A percentile compares a stretch with the other conserved stretches of the same genome.
Conservation (phyloP, 1,140 invertebrate genomes). For the Saccostrea cuccullata region DNA sequence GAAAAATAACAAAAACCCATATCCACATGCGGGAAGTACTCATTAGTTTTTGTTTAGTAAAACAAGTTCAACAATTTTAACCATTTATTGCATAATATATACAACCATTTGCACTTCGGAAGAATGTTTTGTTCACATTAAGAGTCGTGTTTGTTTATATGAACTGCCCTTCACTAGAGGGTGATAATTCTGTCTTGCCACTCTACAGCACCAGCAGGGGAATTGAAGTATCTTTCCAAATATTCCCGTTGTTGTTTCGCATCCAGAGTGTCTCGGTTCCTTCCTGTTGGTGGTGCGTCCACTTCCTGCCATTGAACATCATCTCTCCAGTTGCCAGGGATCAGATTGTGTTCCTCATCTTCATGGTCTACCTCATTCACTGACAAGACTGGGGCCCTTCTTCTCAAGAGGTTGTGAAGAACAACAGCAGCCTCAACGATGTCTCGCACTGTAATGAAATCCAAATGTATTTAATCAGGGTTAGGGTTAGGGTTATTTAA, state of each 20-base stretch:
- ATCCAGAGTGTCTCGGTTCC: constrained; percentile 33
- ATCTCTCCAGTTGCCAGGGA: constrained; percentile 33
- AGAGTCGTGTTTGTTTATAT: too few species aligned
- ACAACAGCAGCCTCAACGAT: constrained; percentile 8
- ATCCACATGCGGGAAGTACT: too few species aligned
- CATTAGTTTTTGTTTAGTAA: too few species aligned
- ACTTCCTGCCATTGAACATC: constrained; percentile 22
- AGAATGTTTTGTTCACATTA: constrained; percentile 6
- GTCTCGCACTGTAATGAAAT: background rate
- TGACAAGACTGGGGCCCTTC: background rate
- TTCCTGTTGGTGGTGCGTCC: constrained; percentile 3
- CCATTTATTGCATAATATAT: too few species aligned
- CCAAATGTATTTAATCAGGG: too few species aligned
- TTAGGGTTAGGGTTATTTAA: too few species aligned
- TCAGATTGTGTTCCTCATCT: constrained; percentile 21
- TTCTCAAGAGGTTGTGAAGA: constrained; percentile 36
- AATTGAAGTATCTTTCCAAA: constrained; percentile 12
- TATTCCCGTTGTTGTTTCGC: background rate
- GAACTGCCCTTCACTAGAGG: background rate
- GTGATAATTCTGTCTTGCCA: constrained; percentile 18
- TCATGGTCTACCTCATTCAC: constrained; percentile 34
- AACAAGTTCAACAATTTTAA: too few species aligned
- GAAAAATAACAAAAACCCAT: too few species aligned
- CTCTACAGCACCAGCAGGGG: constrained; percentile 16
- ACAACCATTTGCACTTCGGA: too few species aligned